Conservation (phyloP, 64 coral and sea anemone genomes). For the Dendronephthya gigantea region DNA sequence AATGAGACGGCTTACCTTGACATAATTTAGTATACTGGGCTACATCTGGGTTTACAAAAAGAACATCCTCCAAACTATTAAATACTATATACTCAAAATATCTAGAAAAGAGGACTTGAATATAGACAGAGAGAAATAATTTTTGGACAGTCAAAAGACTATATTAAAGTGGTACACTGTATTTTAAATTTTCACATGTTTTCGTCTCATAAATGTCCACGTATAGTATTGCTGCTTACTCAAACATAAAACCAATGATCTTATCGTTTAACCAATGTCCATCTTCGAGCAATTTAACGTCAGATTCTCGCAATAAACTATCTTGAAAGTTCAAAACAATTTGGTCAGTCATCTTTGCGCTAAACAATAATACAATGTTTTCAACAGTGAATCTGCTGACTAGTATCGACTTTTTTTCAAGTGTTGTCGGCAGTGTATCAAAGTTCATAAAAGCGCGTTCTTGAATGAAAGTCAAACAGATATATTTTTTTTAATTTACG, state of each 20-base stretch:
- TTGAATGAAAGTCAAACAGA: neutral
- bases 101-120: slow-evolving; percentile 38
- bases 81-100: slow-evolving; percentile 82
- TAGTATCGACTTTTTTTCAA: neutral
- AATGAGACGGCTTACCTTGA: slow-evolving; percentile 38
- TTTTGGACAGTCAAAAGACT: no score
- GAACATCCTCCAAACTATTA: slow-evolving; percentile 40
- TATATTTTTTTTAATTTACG: no score
- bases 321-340: slow-evolving; percentile 86
- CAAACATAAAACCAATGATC: slow-evolving; percentile 87
- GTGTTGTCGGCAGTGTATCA: neutral
- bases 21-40: slow-evolving; percentile 75
- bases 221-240: slow-evolving; percentile 37
- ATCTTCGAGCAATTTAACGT: slow-evolving; percentile 61
- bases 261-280: slow-evolving; percentile 85
- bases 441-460: neutral
- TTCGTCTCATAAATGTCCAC: neutral
- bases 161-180: neutral
- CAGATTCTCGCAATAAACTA: slow-evolving; percentile 74
- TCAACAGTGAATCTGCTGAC: neutral
- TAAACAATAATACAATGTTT: neutral
- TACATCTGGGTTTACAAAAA: slow-evolving; percentile 83
- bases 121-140: no score
- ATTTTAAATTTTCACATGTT: neutral
- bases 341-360: slow-evolving; percentile 17